These are phyloP conservation scores for Umimayanthus chanpuru DNA, from an alignment of 92 coral and sea anemone genomes.

Conservation along the genomic window DNA sequence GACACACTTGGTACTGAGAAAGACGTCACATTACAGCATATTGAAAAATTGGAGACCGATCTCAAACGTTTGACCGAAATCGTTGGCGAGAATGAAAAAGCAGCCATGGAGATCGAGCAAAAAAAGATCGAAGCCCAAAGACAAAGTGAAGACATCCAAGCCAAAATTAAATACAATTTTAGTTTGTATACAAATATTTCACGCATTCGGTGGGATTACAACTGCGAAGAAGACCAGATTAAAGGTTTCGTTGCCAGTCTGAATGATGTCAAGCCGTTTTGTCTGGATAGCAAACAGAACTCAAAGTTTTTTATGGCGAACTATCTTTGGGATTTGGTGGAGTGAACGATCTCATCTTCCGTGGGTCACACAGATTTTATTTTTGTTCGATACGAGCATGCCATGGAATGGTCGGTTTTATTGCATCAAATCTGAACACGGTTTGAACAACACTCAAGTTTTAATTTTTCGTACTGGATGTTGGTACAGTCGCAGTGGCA, in stretches of 20 bases:
- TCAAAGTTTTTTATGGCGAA: conserved; percentile 74
- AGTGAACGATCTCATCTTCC: conserved; percentile 15
- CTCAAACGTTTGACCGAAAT: conserved; percentile 57
- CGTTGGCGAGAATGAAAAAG: conserved; percentile 61
- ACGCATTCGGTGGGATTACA: conserved; percentile 96
- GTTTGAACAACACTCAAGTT: not conserved
- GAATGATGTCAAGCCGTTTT: conserved; percentile 88
- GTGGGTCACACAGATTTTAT: not conserved
- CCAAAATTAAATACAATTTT: conserved; percentile 89
- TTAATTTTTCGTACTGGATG: not conserved
- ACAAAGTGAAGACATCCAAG: conserved; percentile 73
- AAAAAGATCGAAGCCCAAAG: conserved; percentile 57
- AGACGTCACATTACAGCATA: conserved; percentile 47
- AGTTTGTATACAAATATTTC: conserved; percentile 88
- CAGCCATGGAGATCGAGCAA: conserved; percentile 49
- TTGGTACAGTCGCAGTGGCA: not conserved
- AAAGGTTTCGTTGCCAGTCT: conserved; percentile 91
- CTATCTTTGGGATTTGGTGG: conserved; percentile 90
- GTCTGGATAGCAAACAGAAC: conserved; percentile 73
- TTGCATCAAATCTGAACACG: not conserved
- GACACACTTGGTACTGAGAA: conserved; percentile 62
- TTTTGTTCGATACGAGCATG: not conserved
- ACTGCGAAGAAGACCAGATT: conserved; percentile 74
- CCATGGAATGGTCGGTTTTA: not conserved
- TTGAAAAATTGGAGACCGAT: conserved; percentile 77